Base-by-base conservation (phyloP, 2,797 vertebrate species). In the Helarctos malayanus region DNA sequence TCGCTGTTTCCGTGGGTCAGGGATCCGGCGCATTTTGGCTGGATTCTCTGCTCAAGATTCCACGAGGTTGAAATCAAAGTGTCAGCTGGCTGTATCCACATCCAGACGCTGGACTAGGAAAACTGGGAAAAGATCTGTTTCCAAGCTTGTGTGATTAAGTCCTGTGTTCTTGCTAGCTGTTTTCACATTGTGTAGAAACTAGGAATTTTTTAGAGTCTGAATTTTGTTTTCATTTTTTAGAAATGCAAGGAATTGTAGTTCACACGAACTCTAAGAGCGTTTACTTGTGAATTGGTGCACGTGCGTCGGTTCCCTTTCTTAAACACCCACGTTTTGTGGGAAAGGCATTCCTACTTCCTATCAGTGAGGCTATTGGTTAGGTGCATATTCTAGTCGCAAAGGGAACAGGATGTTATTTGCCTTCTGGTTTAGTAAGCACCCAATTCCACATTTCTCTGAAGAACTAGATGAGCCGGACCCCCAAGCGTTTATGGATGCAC, bases 221-320 rank as follows among this genome's bases (percentile, higher is more conserved):
- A 69, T 82, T 88, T 93, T 57, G 5, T 75, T 86, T 93, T 92
- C 59, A 38, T 84, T 82, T 88, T 89, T 95, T 59, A n/a, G 29
- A 84, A 90, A 86, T 56, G 27, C 2, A 45, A 68, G 47, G 45
- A 78, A 47, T 85, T 29, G 21, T 18, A 92, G 23, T 32, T 41
- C 63, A 65, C 11, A 41, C 9, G 71, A 71, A 81, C 59, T 73
- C 38, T 11, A 89, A 73, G 32, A 65, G 47, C 3, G 0, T 45
- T 0, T 41, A 29, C 25, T 16, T 91, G 49, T 89, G 68, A 82
- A 47, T 49, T 75, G 41, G 38, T 85, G 47, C 18, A 9, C 38
- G 0, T 54, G 10, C 6, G 15, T 95, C 29, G 59, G 3, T 61
- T 89, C 82, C n/a, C 61, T 93, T 71, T 84, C 47, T 57, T 45